These are phyloP conservation scores for Candoia aspera DNA, from an alignment of 2,113 vertebrate genomes.

Conservation along the genomic window DNA sequence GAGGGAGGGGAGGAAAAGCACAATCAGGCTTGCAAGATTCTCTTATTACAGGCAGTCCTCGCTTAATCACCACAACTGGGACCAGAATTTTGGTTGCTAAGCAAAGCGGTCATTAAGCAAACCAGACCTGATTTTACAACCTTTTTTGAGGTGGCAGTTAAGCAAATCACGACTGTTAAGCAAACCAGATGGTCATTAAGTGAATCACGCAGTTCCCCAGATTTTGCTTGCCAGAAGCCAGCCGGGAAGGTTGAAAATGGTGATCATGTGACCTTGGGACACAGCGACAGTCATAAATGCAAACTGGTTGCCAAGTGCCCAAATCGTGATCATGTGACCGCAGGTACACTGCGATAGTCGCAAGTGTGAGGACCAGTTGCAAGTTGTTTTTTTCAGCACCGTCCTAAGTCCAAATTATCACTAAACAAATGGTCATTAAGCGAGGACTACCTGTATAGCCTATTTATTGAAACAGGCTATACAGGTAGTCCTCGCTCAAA, in stretches of 20 bases:
- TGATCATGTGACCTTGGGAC: not conserved
- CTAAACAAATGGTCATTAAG: too few species aligned
- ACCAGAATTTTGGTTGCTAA: fast-evolving
- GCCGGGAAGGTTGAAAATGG: not conserved
- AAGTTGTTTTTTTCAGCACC: not conserved
- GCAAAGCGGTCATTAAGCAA: not conserved
- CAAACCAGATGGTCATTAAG: not conserved
- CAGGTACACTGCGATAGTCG: fast-evolving
- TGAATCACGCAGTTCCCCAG: not conserved
- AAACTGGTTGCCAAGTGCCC: not conserved
- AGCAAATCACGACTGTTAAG: too few species aligned
- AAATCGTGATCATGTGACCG: not conserved
- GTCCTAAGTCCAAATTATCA: not conserved
- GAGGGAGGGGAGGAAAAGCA: not conserved
- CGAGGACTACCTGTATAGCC: too few species aligned
- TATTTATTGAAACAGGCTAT: too few species aligned
- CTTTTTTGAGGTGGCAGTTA: too few species aligned
- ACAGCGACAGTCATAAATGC: not conserved
- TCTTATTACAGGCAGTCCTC: too few species aligned
- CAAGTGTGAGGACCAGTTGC: not conserved
- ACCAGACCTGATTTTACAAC: too few species aligned
- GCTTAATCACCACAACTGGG: not conserved
- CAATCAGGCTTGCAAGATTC: too few species aligned
- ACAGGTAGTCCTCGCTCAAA: too few species aligned
- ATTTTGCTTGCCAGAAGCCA: not conserved